These are phyloP conservation scores for Gymnogyps californianus DNA, from an alignment of 2,113 vertebrate species.

Conservation along the genomic window DNA sequence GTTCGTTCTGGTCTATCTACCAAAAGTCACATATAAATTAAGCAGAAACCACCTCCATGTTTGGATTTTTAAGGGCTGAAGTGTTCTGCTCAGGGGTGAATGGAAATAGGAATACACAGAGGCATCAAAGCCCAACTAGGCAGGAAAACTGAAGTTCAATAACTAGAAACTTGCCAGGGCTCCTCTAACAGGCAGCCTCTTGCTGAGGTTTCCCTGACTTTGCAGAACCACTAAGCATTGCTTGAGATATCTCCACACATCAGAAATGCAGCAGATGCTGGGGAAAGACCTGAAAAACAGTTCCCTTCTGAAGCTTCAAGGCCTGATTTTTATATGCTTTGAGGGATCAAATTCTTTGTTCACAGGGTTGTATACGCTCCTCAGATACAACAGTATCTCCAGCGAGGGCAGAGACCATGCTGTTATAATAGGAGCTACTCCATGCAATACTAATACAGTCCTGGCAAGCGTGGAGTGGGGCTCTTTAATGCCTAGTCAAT, in stretches of 20 bases:
- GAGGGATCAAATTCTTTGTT: background rate
- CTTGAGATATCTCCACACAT: background rate
- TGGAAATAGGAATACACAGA: background rate
- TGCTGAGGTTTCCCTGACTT: background rate
- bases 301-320: background rate
- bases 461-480: background rate
- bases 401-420: accelerated
- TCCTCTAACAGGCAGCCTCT: background rate
- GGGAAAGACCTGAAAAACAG: background rate
- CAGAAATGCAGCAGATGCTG: background rate
- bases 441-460: background rate
- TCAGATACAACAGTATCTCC: background rate
- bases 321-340: background rate
- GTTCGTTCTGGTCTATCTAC: accelerated
- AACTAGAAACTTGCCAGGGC: background rate
- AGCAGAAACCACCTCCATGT: background rate
- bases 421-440: accelerated
- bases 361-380: background rate
- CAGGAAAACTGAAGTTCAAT: background rate
- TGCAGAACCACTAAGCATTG: background rate
- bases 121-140: background rate
- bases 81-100: background rate
- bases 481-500: background rate
- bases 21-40: background rate
- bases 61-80: background rate